Evolutionary conservation across 2,888 invertebrate species (phyloP), one percentile per base, ranked within the genome.

Genomic region (Prosopocoilus inquinatus): DNA sequence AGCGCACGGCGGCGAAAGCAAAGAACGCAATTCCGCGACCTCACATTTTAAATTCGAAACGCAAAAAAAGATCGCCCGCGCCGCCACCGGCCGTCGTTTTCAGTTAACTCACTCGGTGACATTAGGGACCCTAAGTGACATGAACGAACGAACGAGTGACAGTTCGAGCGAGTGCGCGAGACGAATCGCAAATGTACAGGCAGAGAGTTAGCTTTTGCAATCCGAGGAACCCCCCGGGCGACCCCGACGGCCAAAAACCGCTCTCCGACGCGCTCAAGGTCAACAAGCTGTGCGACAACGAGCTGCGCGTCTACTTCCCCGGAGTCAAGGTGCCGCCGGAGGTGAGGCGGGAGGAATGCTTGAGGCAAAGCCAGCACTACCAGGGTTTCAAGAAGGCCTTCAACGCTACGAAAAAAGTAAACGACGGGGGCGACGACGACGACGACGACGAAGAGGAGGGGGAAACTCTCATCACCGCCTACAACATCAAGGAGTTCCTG

Each of bases 201-300:
- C 32, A 55, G 15, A 58, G 66, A 51, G 63, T 28, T 28, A 28
- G 62, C 2, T 57, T 50, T 7, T 49, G 57, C n/a, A 59, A 63
- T 41, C 57, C 60, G 7, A 56, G 39, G 48, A 65, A 62, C 35
- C 4, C 20, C 9, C 58, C 50, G 13, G 57, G 56, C n/a, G 47
- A 12, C 2, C 50, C 49, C 9, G 57, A 60, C 9, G 58, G 59
- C 47, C 50, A 55, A 11, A 53, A 56, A 28, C 47, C 44, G 13
- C 50, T 67, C 12, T 57, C 61, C n/a, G 57, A 59, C 32, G 51
- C 64, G 12, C 58, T 67, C 9, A 56, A 48, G 9, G 63, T 67
- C n/a, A 63, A 61, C 33, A 52, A 57, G 36, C 52, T 66, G 45
- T 45, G 52, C 28, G 28, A 47, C 8, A 44, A 43, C 16, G 55